phyloP scores from a whole-genome alignment of 2,888 invertebrate genomes.

The Endotricha flammealis region DNA sequence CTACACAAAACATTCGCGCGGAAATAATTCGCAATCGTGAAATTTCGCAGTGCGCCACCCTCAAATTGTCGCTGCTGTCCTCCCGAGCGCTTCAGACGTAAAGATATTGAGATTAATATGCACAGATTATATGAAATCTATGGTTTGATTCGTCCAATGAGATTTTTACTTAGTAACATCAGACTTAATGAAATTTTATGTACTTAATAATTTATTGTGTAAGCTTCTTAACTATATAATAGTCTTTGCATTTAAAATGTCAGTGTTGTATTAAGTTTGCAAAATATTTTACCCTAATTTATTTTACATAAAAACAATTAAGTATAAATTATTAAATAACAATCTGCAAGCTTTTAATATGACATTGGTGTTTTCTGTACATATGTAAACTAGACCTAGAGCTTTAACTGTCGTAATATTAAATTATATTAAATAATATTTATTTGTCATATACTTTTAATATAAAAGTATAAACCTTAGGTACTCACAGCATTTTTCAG shows the following conservation, averaged over 20 bases:
- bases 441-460: too few relatives aligned
- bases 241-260: conserved; percentile 52
- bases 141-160: conserved; percentile 55
- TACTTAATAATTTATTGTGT: conserved; percentile 65
- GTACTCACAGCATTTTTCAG: too few relatives aligned
- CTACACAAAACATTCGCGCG: too few relatives aligned
- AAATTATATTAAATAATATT: conserved; percentile 42
- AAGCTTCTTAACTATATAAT: conserved; percentile 47
- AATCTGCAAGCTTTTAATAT: conserved; percentile 21
- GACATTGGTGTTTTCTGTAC: conserved; percentile 49
- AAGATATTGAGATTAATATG: conserved; percentile 16
- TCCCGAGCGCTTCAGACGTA: too few relatives aligned
- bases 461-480: too few relatives aligned
- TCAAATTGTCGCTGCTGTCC: too few relatives aligned
- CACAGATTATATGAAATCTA: conserved; percentile 15
- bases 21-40: too few relatives aligned
- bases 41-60: too few relatives aligned
- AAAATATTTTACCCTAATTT: conserved; percentile 3
- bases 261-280: conserved; percentile 38
- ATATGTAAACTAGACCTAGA: conserved; percentile 72
- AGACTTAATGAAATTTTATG: conserved; percentile 59
- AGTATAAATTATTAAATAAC: conserved; percentile 6
- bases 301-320: not conserved
- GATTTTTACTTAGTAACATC: conserved; percentile 44
- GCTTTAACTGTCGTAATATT: conserved; percentile 63